These are phyloP conservation scores for Ashinkailepas kermadecensis DNA, from an alignment of 2,888 invertebrate genomes.

Conservation along the genomic window DNA sequence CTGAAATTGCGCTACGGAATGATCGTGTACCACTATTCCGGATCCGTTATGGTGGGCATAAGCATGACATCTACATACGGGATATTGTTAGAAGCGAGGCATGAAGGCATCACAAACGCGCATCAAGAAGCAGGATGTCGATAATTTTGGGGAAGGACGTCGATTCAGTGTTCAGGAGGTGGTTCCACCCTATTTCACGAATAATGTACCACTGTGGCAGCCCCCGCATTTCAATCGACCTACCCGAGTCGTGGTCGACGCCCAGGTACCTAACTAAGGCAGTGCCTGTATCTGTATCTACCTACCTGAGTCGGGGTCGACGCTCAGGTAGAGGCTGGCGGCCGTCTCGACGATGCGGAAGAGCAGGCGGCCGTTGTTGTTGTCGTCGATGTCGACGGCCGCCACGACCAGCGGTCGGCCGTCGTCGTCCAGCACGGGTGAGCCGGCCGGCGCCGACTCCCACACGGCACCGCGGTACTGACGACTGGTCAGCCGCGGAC, in stretches of 20 bases:
- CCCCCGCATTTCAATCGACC: neutral
- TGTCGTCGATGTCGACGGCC: conserved; percentile 76
- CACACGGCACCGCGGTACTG: conserved; percentile 63
- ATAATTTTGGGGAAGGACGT: too few species aligned
- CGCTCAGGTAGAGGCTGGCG: conserved; percentile 69
- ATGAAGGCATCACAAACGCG: too few species aligned
- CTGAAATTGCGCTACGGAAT: too few species aligned
- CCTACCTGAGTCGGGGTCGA: conserved; percentile 67
- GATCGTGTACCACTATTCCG: too few species aligned
- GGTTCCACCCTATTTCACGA: too few species aligned
- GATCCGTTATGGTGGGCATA: too few species aligned
- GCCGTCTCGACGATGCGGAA: conserved; percentile 75
- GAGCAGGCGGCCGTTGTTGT: conserved; percentile 71
- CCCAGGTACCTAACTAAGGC: too few species aligned
- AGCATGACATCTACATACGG: too few species aligned
- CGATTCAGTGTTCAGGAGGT: too few species aligned
- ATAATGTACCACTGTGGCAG: too few species aligned
- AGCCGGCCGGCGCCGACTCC: conserved; percentile 64
- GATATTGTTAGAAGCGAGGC: too few species aligned
- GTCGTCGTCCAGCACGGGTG: conserved; percentile 59
- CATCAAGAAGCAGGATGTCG: too few species aligned
- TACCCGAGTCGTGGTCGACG: conserved; percentile 70
- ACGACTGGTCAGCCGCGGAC: conserved; percentile 60
- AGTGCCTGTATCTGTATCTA: neutral
- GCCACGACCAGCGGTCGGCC: conserved; percentile 73